Percentiles rank a stretch among this genome's conserved stretches.
phyloP scores from a whole-genome alignment of 2,888 invertebrate genomes.

The Lepidocyrtinus sp. region DNA sequence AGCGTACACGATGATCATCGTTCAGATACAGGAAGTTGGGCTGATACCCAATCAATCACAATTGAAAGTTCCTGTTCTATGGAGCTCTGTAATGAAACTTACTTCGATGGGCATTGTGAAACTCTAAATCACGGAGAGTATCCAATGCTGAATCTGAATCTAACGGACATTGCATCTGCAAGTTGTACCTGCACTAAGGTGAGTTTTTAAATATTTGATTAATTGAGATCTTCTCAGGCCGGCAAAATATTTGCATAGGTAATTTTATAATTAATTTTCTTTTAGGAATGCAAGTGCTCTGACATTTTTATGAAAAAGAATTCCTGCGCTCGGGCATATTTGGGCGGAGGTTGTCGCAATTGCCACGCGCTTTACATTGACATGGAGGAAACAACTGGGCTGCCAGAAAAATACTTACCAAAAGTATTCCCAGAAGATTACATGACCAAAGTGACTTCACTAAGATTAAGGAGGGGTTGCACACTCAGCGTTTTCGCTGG shows the following conservation, averaged over 20 bases:
- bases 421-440: conserved; percentile 18
- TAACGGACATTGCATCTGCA: background rate
- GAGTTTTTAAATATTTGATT: too few relatives aligned
- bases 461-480: conserved; percentile 41
- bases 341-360: conserved; percentile 32
- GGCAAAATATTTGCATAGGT: too few relatives aligned
- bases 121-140: background rate
- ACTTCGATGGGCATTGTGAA: conserved; percentile 14
- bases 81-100: conserved; percentile 7
- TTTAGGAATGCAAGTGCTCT: conserved; percentile 44
- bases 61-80: background rate
- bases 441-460: background rate
- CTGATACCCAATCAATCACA: conserved; percentile 1
- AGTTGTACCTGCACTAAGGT: conserved; percentile 3
- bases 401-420: too few relatives aligned
- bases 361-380: conserved; percentile 34
- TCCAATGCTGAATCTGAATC: background rate
- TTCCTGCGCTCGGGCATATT: conserved; percentile 38
- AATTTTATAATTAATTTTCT: too few relatives aligned
- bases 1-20: conserved; percentile 18
- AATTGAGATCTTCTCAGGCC: too few relatives aligned
- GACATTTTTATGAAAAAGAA: conserved; percentile 39
- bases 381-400: background rate
- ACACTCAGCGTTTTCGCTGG: background rate
- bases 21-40: conserved; percentile 17